These are phyloP conservation scores for Dissostichus mawsoni DNA, from an alignment of 2,113 vertebrate genomes.

Conservation along the genomic window DNA sequence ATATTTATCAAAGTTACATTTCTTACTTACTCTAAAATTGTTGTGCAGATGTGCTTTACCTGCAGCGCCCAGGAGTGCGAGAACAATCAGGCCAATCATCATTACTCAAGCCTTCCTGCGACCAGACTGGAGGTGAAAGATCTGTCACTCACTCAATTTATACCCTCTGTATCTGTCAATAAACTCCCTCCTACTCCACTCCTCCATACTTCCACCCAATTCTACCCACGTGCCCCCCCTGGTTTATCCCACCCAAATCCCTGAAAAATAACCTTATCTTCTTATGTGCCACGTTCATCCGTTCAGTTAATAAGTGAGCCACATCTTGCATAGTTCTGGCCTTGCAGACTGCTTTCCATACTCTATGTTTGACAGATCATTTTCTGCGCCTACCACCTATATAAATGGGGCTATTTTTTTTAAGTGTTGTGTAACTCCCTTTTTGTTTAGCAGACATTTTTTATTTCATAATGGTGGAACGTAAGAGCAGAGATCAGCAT, in stretches of 20 bases:
- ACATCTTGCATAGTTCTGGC: background rate
- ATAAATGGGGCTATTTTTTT: background rate
- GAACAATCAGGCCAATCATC: conserved; percentile 75
- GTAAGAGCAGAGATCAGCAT: background rate
- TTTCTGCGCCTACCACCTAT: background rate
- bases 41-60: conserved; percentile 65
- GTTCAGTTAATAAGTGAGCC: conserved; percentile 42
- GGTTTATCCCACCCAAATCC: background rate
- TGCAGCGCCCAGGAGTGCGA: conserved; percentile 76
- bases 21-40: background rate
- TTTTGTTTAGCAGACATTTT: no score
- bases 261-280: conserved; percentile 42
- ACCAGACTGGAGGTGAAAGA: conserved; percentile 51
- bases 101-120: conserved; percentile 44
- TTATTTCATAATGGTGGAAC: background rate
- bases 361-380: background rate
- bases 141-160: conserved; percentile 65
- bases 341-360: background rate
- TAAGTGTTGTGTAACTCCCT: background rate
- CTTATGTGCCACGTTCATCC: conserved; percentile 5
- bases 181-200: background rate
- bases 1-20: background rate
- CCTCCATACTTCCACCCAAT: conserved; percentile 12
- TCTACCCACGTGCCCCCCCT: conserved; percentile 13
- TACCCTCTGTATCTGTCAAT: conserved; percentile 55